Evolutionary conservation across 2,888 invertebrate genomes (phyloP).

Genomic region (Stenichneumon culpator): DNA sequence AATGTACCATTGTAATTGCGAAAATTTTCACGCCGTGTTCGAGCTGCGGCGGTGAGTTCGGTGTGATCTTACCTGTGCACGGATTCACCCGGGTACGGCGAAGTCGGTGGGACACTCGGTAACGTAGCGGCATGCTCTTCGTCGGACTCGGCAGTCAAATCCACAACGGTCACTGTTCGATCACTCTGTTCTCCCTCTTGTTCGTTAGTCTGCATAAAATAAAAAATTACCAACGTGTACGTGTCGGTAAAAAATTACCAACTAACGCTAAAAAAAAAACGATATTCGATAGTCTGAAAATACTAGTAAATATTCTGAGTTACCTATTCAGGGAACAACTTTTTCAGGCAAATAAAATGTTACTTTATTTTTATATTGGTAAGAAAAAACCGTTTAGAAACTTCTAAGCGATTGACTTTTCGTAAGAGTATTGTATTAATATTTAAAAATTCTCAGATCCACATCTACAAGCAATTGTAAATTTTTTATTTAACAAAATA

Average conservation of each 20-base stretch:
- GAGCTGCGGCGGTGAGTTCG: neutral
- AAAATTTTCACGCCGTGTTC: neutral
- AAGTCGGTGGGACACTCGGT: slow-evolving; percentile 71
- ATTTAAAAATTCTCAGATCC: too few species aligned
- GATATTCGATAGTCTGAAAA: neutral
- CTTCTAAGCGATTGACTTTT: too few species aligned
- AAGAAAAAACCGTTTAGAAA: too few species aligned
- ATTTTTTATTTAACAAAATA: too few species aligned
- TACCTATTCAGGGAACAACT: neutral
- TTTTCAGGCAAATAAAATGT: too few species aligned
- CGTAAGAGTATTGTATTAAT: too few species aligned
- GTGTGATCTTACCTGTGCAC: slow-evolving; percentile 73
- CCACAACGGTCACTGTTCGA: slow-evolving; percentile 87
- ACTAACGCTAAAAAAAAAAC: too few species aligned
- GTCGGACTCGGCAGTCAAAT: slow-evolving; percentile 87
- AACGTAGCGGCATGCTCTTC: slow-evolving; percentile 84
- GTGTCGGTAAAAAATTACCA: too few species aligned
- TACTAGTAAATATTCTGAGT: neutral
- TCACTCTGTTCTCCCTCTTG: slow-evolving; percentile 73
- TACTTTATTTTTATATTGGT: too few species aligned
- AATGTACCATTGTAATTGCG: slow-evolving; percentile 15
- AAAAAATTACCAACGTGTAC: neutral
- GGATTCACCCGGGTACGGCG: slow-evolving; percentile 71
- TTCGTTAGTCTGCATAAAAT: slow-evolving; percentile 71
- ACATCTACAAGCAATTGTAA: too few species aligned